A percentile compares a stretch with the other conserved stretches of the same genome.
Conservation (phyloP, 2,113 vertebrate genomes). For the Uria aalge region DNA sequence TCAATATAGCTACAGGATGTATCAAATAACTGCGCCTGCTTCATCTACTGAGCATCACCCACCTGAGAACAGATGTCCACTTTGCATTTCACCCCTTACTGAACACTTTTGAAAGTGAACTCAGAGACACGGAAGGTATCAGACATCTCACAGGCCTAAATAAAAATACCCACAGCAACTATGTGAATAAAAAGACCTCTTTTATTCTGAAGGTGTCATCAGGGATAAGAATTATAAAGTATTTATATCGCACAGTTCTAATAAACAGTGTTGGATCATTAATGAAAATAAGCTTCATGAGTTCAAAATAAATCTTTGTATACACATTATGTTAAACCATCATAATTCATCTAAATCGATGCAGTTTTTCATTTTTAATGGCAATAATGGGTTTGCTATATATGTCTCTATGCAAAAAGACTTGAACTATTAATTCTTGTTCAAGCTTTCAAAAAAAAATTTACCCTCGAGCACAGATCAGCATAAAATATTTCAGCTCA, state of each 20-base stretch:
- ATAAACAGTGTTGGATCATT: not conserved
- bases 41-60: not conserved
- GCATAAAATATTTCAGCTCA: constrained; percentile 6
- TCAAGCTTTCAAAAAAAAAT: not conserved
- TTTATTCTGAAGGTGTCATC: not conserved
- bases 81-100: not conserved
- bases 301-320: not conserved
- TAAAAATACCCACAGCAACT: not conserved
- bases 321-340: not conserved
- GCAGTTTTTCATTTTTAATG: not conserved
- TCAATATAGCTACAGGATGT: not conserved
- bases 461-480: not conserved
- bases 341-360: not conserved
- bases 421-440: not conserved
- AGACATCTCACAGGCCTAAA: not conserved
- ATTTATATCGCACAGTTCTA: not conserved
- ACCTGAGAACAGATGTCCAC: not conserved
- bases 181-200: not conserved
- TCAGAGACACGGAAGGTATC: not conserved
- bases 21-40: fast-evolving
- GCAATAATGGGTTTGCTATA: not conserved
- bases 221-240: not conserved
- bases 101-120: not conserved
- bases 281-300: not conserved
- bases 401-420: not conserved